Conservation (phyloP, 1,140 invertebrate genomes). For the Drosophila kohkoa region DNA sequence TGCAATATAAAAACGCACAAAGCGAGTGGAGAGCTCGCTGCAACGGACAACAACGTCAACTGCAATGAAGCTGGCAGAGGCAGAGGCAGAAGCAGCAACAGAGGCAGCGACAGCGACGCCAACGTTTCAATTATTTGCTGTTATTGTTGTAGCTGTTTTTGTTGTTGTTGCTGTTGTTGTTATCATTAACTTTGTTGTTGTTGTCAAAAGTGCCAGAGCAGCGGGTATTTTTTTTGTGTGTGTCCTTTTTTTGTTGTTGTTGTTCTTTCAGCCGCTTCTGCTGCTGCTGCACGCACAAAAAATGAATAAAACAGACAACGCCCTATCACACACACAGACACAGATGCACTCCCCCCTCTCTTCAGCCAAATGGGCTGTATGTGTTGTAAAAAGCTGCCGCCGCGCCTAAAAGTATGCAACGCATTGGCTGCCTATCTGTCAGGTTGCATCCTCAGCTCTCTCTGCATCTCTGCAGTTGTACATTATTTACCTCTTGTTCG, state of each 20-base stretch:
- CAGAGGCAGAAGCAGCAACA: not conserved
- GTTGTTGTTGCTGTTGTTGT: slow-evolving; percentile 38
- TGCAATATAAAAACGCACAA: slow-evolving; percentile 39
- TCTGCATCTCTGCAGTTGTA: slow-evolving; percentile 47
- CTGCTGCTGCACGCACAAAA: slow-evolving; percentile 67
- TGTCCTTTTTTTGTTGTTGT: slow-evolving; percentile 10
- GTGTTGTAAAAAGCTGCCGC: slow-evolving; percentile 67
- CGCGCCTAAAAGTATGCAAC: slow-evolving; percentile 78
- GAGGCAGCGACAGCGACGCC: slow-evolving; percentile 41
- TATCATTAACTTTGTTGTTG: slow-evolving; percentile 61
- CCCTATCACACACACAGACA: slow-evolving; percentile 41
- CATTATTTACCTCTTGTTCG: slow-evolving; percentile 81
- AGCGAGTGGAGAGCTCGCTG: slow-evolving; percentile 47
- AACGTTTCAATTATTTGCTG: slow-evolving; percentile 43
- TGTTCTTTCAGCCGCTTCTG: slow-evolving; percentile 17
- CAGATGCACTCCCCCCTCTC: too few species aligned
- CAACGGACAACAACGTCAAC: slow-evolving; percentile 11
- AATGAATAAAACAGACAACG: slow-evolving; percentile 66
- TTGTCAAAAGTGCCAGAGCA: slow-evolving; percentile 61
- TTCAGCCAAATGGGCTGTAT: not conserved
- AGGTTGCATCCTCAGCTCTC: slow-evolving; percentile 23
- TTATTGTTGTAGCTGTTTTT: slow-evolving; percentile 11
- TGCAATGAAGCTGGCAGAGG: not conserved
- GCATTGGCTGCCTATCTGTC: slow-evolving; percentile 66
- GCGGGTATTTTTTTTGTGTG: slow-evolving; percentile 30